Evolutionary conservation across 1,140 invertebrate genomes (phyloP).

Genomic region (Antheraea mylitta): DNA sequence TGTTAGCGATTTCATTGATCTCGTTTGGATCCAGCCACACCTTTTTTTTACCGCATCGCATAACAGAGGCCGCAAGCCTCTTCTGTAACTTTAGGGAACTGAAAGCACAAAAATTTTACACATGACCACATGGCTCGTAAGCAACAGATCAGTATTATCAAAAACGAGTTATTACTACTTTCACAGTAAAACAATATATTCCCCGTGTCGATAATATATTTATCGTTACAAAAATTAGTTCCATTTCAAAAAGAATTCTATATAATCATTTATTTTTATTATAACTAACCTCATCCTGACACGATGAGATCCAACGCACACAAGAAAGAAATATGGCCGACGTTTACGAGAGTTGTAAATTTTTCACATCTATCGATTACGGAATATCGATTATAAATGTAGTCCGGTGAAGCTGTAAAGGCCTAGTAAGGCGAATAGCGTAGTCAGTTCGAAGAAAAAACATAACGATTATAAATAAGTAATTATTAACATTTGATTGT

Average conservation of each 20-base stretch:
- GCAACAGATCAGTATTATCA: slow-evolving; percentile 10
- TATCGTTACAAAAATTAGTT: background rate
- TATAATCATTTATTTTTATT: slow-evolving; percentile 3
- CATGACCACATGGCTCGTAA: slow-evolving; percentile 60
- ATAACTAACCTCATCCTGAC: slow-evolving; percentile 76
- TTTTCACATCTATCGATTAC: too few species aligned
- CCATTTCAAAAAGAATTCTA: background rate
- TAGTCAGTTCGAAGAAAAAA: too few species aligned
- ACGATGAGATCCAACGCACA: slow-evolving; percentile 73
- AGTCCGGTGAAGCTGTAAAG: too few species aligned
- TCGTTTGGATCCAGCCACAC: slow-evolving; percentile 99
- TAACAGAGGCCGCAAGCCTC: slow-evolving; percentile 98
- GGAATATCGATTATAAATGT: too few species aligned
- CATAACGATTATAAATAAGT: too few species aligned
- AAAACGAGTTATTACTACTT: background rate
- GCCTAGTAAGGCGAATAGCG: too few species aligned
- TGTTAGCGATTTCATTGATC: slow-evolving; percentile 99
- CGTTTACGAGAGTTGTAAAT: background rate
- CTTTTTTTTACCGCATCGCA: slow-evolving; percentile 99
- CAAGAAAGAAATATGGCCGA: slow-evolving; percentile 76
- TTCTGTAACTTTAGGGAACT: slow-evolving; percentile 95
- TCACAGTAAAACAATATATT: slow-evolving; percentile 2
- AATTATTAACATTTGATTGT: too few species aligned
- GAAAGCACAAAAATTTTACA: slow-evolving; percentile 62
- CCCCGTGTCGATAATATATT: background rate